Evolutionary conservation across 2,797 vertebrate genomes (phyloP).

Genomic region (Sylvilagus floridanus): DNA sequence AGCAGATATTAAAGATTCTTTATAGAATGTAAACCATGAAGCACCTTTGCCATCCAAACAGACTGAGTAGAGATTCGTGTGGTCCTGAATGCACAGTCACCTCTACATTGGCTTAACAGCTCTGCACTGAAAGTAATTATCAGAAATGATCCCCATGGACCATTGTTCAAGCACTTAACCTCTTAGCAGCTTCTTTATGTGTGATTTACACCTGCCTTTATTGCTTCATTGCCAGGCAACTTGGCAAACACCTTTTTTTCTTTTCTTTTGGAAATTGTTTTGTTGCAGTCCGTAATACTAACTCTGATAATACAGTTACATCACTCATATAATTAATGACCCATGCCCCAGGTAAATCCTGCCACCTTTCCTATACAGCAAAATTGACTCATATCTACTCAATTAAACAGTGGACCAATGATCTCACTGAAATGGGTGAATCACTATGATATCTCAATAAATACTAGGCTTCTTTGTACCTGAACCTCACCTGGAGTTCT

Average conservation of each 20-base stretch:
- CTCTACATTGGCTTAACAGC: neutral
- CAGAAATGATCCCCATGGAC: neutral
- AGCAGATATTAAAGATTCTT: neutral
- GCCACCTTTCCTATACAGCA: neutral
- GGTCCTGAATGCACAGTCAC: neutral
- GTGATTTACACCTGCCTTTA: conserved; percentile 36
- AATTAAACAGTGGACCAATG: neutral
- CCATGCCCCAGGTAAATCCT: neutral
- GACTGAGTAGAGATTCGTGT: neutral
- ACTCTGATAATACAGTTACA: neutral
- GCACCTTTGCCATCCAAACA: neutral
- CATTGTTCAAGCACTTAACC: neutral
- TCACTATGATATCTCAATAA: neutral
- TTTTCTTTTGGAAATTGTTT: neutral
- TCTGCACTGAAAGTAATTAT: neutral
- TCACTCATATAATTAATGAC: neutral
- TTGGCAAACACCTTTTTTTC: neutral
- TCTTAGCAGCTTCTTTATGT: conserved; percentile 11
- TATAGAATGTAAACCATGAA: neutral
- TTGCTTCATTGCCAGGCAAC: conserved; percentile 29
- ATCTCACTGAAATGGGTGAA: conserved; percentile 15
- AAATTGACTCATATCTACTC: conserved; percentile 6
- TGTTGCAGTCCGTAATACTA: neutral
- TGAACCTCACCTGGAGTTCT: neutral
- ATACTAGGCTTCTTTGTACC: neutral